phyloP scores from a whole-genome alignment of 2,113 vertebrate species.

The Hemibagrus wyckioides region DNA sequence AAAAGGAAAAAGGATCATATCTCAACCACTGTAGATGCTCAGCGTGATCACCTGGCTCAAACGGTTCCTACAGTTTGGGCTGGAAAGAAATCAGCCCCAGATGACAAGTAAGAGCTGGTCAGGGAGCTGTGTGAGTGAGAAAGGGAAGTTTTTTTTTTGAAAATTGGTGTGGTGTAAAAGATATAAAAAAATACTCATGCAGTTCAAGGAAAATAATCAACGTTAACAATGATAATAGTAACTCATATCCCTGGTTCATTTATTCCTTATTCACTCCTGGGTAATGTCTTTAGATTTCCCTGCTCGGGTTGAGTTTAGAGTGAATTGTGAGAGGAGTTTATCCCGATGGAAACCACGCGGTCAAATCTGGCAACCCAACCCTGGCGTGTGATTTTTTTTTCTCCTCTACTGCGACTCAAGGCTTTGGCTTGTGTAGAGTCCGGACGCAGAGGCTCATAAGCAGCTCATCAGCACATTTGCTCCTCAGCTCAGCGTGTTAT shows the following conservation, averaged over 20 bases:
- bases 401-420: background rate
- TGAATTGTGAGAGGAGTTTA: background rate
- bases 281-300: background rate
- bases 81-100: constrained; percentile 9
- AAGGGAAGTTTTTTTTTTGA: background rate
- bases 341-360: background rate
- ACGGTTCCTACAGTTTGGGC: background rate
- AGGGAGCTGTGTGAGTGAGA: background rate
- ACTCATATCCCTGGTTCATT: background rate
- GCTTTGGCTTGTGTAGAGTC: background rate
- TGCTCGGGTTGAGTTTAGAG: background rate
- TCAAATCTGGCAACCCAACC: constrained; percentile 29
- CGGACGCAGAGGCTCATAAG: background rate
- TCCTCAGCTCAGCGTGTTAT: background rate
- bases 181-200: background rate
- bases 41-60: background rate
- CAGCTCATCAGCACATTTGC: background rate
- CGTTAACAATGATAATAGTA: background rate
- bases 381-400: background rate
- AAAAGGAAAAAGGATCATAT: background rate
- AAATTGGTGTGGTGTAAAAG: background rate
- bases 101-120: background rate
- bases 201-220: background rate
- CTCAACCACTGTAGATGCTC: background rate
- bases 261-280: background rate